Evolutionary conservation across 2,888 invertebrate genomes (phyloP).

Genomic region (Agrotis exclamationis): DNA sequence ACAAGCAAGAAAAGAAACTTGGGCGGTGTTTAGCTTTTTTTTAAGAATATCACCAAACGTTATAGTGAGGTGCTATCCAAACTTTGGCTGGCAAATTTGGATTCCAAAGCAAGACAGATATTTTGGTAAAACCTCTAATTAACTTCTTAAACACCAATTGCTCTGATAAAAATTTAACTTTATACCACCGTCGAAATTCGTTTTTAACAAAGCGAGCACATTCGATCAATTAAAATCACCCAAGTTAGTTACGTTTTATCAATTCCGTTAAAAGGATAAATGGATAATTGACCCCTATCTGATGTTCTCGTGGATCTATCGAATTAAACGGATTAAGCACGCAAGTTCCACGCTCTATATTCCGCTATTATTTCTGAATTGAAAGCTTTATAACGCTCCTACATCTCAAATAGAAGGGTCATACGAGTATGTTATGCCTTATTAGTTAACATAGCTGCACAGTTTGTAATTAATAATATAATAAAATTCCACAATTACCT

Average conservation of each 20-base stretch:
- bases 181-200: slow-evolving; percentile 78
- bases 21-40: too few relatives aligned
- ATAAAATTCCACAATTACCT: too few relatives aligned
- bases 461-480: too few relatives aligned
- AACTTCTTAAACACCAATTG: slow-evolving; percentile 57
- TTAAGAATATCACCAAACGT: not conserved
- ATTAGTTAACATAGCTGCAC: slow-evolving; percentile 3
- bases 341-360: slow-evolving; percentile 81
- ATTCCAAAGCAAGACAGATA: not conserved
- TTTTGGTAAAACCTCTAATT: slow-evolving; percentile 56
- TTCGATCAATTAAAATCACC: slow-evolving; percentile 89
- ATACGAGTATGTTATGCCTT: slow-evolving; percentile 4
- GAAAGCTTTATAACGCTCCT: slow-evolving; percentile 60
- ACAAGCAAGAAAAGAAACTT: too few relatives aligned
- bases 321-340: slow-evolving; percentile 86
- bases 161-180: slow-evolving; percentile 73
- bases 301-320: slow-evolving; percentile 85
- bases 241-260: slow-evolving; percentile 90
- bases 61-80: too few relatives aligned
- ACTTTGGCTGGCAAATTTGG: too few relatives aligned
- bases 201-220: slow-evolving; percentile 84
- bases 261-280: slow-evolving; percentile 91
- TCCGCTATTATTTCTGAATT: slow-evolving; percentile 65
- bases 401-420: slow-evolving; percentile 41
- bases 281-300: slow-evolving; percentile 91